Conservation (phyloP, 2,797 vertebrate species). For the Scleropages formosus region DNA sequence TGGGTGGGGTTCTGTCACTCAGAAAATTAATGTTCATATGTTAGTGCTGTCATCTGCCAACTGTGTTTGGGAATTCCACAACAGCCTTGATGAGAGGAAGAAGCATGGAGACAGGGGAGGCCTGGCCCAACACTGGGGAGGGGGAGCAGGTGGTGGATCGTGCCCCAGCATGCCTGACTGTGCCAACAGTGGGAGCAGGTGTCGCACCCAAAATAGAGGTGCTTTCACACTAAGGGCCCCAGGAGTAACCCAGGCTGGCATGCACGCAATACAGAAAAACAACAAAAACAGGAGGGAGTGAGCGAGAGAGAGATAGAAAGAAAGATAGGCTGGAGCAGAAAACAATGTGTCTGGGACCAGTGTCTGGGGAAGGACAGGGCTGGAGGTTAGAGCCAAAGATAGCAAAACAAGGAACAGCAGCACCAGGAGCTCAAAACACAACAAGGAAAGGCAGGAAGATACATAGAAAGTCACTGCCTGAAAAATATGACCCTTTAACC, state of each 20-base stretch:
- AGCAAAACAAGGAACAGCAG: neutral
- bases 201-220: conserved; percentile 52
- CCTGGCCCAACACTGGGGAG: conserved; percentile 35
- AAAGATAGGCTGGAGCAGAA: neutral
- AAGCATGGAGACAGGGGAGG: conserved; percentile 3
- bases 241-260: neutral
- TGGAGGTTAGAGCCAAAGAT: conserved; percentile 19
- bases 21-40: no score
- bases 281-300: neutral
- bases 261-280: neutral
- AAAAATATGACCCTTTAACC: neutral
- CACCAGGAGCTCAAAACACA: neutral
- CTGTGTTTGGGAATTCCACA: no score
- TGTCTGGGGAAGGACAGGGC: neutral
- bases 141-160: conserved; percentile 54
- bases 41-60: no score
- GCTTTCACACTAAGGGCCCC: conserved; percentile 7
- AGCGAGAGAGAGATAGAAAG: neutral
- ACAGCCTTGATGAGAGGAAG: no score
- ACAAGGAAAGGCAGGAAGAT: neutral
- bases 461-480: neutral
- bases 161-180: conserved; percentile 39
- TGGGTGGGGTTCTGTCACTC: no score
- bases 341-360: conserved; percentile 18
- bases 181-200: conserved; percentile 38